Percentiles rank a stretch among this genome's conserved stretches.
Evolutionary conservation across 2,797 vertebrate genomes (phyloP).

Genomic region (Acrocephalus scirpaceus): DNA sequence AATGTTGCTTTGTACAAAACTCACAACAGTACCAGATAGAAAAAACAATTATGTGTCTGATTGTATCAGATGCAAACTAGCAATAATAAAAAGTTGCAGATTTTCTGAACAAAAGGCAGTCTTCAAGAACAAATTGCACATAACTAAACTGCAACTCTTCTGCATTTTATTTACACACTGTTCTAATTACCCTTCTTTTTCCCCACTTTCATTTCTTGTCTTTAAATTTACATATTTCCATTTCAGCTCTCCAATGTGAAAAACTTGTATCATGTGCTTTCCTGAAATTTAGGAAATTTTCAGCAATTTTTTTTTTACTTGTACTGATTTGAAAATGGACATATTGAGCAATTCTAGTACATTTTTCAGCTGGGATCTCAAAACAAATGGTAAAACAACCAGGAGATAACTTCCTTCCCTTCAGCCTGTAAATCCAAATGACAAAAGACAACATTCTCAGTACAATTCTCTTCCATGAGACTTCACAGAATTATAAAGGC

Average conservation of each 20-base stretch:
- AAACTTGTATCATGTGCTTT: background rate
- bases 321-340: background rate
- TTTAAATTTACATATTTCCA: background rate
- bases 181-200: background rate
- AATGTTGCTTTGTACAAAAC: background rate
- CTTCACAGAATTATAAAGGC: background rate
- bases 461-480: background rate
- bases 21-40: background rate
- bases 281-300: conserved; percentile 10
- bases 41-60: background rate
- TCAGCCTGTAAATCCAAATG: background rate
- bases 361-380: conserved; percentile 1
- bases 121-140: background rate
- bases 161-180: background rate
- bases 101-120: background rate
- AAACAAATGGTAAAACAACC: background rate
- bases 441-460: background rate
- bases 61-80: background rate
- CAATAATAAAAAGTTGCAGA: background rate
- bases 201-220: background rate
- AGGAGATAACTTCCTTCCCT: background rate
- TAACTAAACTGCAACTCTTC: background rate
- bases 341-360: background rate
- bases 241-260: background rate
- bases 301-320: background rate